Evolutionary conservation across 2,113 vertebrate genomes (phyloP).

Genomic region (Nyctibius bracteatus): DNA sequence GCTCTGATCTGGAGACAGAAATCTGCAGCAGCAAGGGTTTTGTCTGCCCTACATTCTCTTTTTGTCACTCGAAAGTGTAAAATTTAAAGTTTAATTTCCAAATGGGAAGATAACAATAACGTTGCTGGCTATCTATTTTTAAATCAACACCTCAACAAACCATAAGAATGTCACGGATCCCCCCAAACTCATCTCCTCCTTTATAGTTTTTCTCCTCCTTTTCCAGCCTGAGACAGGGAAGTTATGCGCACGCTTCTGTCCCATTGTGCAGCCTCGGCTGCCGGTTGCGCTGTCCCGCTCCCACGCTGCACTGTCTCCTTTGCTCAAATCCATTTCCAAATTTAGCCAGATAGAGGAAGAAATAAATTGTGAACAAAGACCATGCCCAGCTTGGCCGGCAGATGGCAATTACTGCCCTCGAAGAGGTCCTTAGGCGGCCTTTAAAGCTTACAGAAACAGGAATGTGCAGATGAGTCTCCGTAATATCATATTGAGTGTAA

Average conservation of each 20-base stretch:
- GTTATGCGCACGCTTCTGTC: neutral
- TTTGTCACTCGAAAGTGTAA: neutral
- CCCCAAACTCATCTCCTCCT: neutral
- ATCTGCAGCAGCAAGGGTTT: neutral
- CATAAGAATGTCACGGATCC: neutral
- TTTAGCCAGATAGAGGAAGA: neutral
- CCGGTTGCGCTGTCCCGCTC: neutral
- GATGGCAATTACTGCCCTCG: constrained; percentile 33
- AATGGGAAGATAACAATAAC: neutral
- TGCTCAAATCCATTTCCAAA: constrained; percentile 15
- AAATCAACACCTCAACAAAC: neutral
- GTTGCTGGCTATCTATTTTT: neutral
- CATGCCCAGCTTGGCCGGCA: constrained; percentile 9
- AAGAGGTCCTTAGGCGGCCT: neutral
- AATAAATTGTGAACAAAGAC: neutral
- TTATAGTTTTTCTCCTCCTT: neutral
- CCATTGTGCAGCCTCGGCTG: neutral
- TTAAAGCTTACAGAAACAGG: neutral
- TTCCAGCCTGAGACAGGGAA: neutral
- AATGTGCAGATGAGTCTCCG: neutral
- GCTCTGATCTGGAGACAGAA: neutral
- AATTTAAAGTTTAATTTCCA: neutral
- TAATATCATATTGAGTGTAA: neutral
- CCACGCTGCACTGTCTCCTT: neutral
- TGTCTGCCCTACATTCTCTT: neutral